Base-by-base conservation (phyloP, 92 coral and sea anemone species). In the Porites cylindrica region DNA sequence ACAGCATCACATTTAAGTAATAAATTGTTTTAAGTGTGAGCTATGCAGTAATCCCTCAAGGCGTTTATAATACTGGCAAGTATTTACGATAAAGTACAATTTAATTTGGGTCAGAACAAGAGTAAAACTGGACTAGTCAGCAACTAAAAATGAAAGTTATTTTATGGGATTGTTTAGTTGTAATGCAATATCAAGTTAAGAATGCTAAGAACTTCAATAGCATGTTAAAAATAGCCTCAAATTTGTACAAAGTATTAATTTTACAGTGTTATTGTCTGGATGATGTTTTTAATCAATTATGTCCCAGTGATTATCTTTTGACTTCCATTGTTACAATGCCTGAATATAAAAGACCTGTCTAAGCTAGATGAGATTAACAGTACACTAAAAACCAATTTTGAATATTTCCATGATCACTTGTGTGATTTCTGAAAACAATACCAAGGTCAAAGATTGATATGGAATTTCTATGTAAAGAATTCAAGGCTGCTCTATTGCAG, bases 121-220 rank as follows among this genome's bases (percentile, higher is more conserved):
- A 38, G 47, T 54, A 82, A 59, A 12, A 19, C 59, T 38, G 21
- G 20, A 43, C 18, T 50, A 26, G 20, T 38, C 47, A 38, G 65
- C 58, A 58, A 72, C 65, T 66, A 52, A 80, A 80, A 80, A 66
- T 67, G 68, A 23, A 52, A 51, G 65, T 70, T 43, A 59, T 70
- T 56, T 82, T 20, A 20, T 66, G 71, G 21, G 5, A 24, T 38
- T 38, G 47, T 38, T 10, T 59, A 47, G 26, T n/a, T 16, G 58
- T 70, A n/a, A 12, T 70, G 58, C 78, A 70, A 71, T 82, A 82
- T 82, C 69, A 70, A 69, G 85, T 82, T 82, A 17, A 56, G 86
- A 82, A 82, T 82, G 60, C 70, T 24, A 26, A 82, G 78, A 82
- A 70, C 78, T 26, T 50, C 18, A 69, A 71, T 19, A 5, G 14